Evolutionary conservation across 2,797 vertebrate species (phyloP), one percentile per base, ranked within the genome.

Genomic region (Sternarchorhynchus goeldii): DNA sequence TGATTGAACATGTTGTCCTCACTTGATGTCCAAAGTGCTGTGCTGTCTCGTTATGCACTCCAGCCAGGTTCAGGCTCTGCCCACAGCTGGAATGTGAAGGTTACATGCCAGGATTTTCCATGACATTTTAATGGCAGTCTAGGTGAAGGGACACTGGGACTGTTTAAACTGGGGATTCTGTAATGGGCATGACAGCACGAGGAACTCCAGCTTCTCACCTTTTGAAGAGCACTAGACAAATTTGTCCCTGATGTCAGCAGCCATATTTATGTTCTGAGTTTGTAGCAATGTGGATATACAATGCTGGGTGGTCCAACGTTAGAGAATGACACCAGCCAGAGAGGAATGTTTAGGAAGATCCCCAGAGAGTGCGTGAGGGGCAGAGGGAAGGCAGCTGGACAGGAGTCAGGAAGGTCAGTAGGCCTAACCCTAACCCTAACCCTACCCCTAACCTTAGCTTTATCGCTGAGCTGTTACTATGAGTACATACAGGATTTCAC

Each of bases 251-350:
- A 74, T 3, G 68, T 76, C 25, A 36, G 58, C 56, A 70, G 55
- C 74, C 66, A 32, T 77, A 79, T 81, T 84, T 84, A 71, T 76
- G 79, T 64, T 58, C 80, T 41, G 60, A 80, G 64, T 59, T 84
- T 20, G 72, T 65, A 74, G 75, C 31, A 50, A 53, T 85, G 76
- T 73, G 75, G 68, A 75, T 82, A 82, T 78, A 85, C 84, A 85
- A 58, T 76, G 76, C 78, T 79, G 84, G 84, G 84, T 86, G 84
- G 84, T 86, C 84, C 71, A 45, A 7, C 34, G 6, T 36, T 25
- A 25, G 25, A 25, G 25, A 25, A 25, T 25, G 25, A 25, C 57
- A 63, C 73, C 72, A 67, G 72, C 70, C 73, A 67, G 55, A 82
- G 45, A 36, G 65, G 79, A 83, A 83, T 80, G 77, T 85, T 82